Evolutionary conservation across 2,797 vertebrate genomes (phyloP).

Genomic region (Clamator glandarius): DNA sequence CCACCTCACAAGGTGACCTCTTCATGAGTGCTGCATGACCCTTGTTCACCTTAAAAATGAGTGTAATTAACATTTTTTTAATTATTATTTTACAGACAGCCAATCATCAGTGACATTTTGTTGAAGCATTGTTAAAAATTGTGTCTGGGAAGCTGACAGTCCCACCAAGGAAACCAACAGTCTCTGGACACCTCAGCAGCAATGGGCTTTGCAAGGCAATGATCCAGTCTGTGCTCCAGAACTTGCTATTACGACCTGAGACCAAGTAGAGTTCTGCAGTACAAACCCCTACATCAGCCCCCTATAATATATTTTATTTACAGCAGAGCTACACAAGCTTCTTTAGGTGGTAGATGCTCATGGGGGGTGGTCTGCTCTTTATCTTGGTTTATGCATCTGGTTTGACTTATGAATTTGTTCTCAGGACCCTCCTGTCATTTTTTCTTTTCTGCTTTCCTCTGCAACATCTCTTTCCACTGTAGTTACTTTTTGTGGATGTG

Average conservation of each 20-base stretch:
- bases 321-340: neutral
- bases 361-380: neutral
- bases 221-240: neutral
- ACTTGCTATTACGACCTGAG: fast-evolving
- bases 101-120: neutral
- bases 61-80: neutral
- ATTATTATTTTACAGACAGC: neutral
- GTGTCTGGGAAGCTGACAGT: neutral
- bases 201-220: fast-evolving
- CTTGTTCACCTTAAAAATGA: neutral
- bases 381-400: neutral
- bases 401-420: neutral
- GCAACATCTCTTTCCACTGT: neutral
- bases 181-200: neutral
- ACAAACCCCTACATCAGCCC: neutral
- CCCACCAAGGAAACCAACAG: neutral
- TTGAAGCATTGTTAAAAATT: neutral
- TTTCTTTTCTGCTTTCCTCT: neutral
- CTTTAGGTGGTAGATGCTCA: neutral
- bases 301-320: neutral
- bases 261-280: fast-evolving
- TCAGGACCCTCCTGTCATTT: neutral
- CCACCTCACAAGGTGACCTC: neutral
- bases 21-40: neutral
- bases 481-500: neutral